A percentile compares a stretch with the other conserved stretches of the same genome.
Evolutionary conservation across 1,140 invertebrate genomes (phyloP).

Genomic region (Chlorops oryzae): DNA sequence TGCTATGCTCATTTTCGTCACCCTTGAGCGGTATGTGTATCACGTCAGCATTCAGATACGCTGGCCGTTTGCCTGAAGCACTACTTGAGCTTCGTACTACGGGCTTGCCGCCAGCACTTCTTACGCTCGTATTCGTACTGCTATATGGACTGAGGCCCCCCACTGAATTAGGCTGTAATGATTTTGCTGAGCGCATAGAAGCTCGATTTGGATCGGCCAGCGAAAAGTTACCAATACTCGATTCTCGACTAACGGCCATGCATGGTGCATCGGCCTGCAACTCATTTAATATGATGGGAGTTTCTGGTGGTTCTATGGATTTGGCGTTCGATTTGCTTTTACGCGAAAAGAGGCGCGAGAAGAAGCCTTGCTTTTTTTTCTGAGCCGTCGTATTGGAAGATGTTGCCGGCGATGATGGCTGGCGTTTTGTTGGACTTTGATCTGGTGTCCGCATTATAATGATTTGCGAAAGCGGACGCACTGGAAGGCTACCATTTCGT

Average conservation of each 20-base stretch:
- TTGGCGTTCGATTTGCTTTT: conserved; percentile 46
- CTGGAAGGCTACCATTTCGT: conserved; percentile 33
- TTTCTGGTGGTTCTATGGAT: conserved; percentile 25
- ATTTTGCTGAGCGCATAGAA: conserved; percentile 27
- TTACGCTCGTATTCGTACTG: conserved; percentile 16
- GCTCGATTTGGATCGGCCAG: conserved; percentile 37
- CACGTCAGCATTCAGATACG: conserved; percentile 46
- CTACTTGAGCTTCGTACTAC: conserved; percentile 54
- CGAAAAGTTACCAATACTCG: conserved; percentile 31
- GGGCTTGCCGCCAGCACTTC: conserved; percentile 44
- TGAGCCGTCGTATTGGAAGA: conserved; percentile 51
- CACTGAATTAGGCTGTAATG: conserved; percentile 21
- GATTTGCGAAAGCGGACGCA: conserved; percentile 47
- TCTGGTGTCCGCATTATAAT: conserved; percentile 47
- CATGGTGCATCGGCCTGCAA: conserved; percentile 17
- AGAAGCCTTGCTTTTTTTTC: conserved; percentile 56
- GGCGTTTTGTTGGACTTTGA: conserved; percentile 46
- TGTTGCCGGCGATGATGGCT: conserved; percentile 43
- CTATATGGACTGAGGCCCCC: conserved; percentile 20
- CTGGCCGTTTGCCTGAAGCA: conserved; percentile 52
- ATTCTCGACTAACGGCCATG: conserved; percentile 30
- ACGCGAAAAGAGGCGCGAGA: conserved; percentile 59
- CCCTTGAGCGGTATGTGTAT: conserved; percentile 60
- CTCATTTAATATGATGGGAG: not conserved
- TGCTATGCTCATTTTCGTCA: conserved; percentile 19